These are phyloP conservation scores for Molossus alvarezi DNA, from an alignment of 2,797 vertebrate species.

Conservation along the genomic window DNA sequence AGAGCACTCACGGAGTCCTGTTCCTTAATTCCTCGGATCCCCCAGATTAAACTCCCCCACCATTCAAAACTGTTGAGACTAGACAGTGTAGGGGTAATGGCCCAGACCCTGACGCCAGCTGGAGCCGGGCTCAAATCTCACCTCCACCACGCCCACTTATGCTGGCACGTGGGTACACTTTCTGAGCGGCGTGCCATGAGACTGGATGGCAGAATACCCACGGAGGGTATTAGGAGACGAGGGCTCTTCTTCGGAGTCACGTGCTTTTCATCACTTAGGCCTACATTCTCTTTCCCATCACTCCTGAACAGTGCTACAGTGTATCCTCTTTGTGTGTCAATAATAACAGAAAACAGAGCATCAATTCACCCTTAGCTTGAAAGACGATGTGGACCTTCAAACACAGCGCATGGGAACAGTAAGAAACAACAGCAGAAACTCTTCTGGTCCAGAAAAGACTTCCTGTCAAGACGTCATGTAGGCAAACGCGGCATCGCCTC, in stretches of 20 bases:
- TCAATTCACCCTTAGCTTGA: background rate
- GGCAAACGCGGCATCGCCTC: too few species aligned
- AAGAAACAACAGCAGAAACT: background rate
- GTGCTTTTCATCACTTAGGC: background rate
- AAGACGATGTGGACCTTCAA: background rate
- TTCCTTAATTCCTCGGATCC: background rate
- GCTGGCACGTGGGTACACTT: background rate
- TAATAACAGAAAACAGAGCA: background rate
- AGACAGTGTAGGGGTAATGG: fast-evolving
- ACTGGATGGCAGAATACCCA: too few species aligned
- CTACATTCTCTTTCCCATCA: background rate
- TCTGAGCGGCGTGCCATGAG: background rate
- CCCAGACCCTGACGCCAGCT: background rate
- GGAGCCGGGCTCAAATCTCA: background rate
- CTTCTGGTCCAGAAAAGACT: too few species aligned
- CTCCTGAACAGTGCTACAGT: background rate
- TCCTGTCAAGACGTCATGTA: too few species aligned
- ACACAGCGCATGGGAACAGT: too few species aligned
- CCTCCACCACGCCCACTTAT: background rate
- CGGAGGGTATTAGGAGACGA: background rate
- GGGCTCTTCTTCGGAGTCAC: too few species aligned
- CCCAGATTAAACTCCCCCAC: background rate
- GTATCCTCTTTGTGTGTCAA: background rate
- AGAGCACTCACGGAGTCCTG: background rate
- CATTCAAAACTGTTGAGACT: background rate